Evolutionary conservation across 2,113 vertebrate species (phyloP).

Genomic region (Mesembrinibis cayennensis): DNA sequence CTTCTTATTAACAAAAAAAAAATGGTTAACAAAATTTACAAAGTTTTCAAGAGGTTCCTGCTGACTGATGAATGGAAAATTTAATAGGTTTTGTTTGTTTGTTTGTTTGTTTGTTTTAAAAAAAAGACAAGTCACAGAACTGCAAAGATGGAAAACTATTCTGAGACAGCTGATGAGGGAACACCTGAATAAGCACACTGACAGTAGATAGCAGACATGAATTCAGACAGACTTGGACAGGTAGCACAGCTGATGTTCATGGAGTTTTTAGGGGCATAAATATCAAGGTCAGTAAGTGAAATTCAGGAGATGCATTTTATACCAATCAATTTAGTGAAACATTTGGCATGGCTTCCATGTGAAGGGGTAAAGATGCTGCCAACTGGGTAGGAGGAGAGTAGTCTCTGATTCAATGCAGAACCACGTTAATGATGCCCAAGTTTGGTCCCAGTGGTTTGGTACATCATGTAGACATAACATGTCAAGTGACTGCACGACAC

Average conservation of each 20-base stretch:
- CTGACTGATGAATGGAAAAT: background rate
- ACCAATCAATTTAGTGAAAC: background rate
- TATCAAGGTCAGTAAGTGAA: background rate
- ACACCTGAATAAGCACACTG: background rate
- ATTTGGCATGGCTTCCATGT: background rate
- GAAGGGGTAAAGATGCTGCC: background rate
- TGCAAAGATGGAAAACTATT: background rate
- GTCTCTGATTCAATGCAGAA: background rate
- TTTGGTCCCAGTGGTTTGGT: background rate
- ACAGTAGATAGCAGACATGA: background rate
- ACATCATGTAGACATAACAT: background rate
- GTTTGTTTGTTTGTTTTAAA: background rate
- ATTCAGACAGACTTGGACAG: background rate
- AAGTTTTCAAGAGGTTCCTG: background rate
- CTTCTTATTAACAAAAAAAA: background rate
- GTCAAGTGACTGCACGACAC: background rate
- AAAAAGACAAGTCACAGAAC: background rate
- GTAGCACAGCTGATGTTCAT: background rate
- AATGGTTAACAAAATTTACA: background rate
- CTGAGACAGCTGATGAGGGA: background rate
- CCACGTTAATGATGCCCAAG: background rate
- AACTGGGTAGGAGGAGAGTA: accelerated
- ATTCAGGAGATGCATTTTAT: background rate
- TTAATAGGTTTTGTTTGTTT: background rate
- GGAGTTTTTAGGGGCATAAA: background rate